phyloP scores from a whole-genome alignment of 35 echinoderm and acorn worm genomes.

The Apostichopus japonicus region DNA sequence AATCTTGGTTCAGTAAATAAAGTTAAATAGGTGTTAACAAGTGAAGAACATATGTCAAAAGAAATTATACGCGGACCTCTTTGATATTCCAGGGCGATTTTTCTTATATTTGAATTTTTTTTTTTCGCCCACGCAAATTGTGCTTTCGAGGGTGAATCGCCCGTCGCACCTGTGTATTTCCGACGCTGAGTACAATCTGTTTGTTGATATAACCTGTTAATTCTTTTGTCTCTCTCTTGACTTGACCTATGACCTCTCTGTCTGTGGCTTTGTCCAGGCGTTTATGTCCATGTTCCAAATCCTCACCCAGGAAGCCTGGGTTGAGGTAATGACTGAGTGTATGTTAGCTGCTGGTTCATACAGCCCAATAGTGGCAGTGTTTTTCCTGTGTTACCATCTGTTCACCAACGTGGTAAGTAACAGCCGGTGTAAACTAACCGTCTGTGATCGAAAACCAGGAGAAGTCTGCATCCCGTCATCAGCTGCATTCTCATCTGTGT shows the following conservation, averaged over 20 bases:
- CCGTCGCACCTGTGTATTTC: too few relatives aligned
- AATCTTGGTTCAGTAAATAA: too few relatives aligned
- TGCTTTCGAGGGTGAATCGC: too few relatives aligned
- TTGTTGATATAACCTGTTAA: not conserved
- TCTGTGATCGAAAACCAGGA: not conserved
- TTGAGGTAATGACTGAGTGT: conserved; percentile 95
- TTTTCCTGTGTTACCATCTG: conserved; percentile 98
- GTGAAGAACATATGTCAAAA: too few relatives aligned
- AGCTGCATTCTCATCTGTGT: not conserved
- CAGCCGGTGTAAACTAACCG: not conserved
- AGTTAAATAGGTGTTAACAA: too few relatives aligned
- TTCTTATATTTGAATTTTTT: too few relatives aligned
- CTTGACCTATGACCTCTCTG: conserved; percentile 17
- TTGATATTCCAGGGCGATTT: too few relatives aligned
- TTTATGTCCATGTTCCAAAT: conserved; percentile 99
- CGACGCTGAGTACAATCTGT: too few relatives aligned
- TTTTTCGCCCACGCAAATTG: too few relatives aligned
- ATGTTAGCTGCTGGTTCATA: conserved; percentile 74
- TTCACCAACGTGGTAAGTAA: conserved; percentile 99
- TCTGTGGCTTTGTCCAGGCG: conserved; percentile 67
- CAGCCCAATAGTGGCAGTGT: conserved; percentile 75
- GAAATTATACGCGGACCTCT: too few relatives aligned
- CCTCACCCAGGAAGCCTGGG: conserved; percentile 99
- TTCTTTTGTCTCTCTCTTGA: conserved; percentile 1
- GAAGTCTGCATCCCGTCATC: not conserved